Percentiles rank a stretch among this genome's conserved stretches.
Conservation (phyloP, 1,140 invertebrate species). For the Sitobion miscanthi region DNA sequence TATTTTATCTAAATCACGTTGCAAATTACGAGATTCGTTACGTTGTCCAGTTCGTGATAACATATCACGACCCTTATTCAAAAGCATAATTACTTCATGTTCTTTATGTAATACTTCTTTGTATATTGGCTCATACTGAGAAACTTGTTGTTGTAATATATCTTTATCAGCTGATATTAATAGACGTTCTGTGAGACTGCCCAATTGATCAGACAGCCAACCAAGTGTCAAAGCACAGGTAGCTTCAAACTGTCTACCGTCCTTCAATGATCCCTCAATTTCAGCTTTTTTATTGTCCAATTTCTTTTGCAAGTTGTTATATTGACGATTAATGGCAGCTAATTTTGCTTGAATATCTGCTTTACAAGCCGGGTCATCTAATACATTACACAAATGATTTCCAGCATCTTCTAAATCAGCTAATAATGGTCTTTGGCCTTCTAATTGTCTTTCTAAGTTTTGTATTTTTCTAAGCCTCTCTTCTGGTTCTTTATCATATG, state of each 20-base stretch:
- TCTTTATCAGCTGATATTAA: conserved; percentile 85
- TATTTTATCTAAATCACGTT: conserved; percentile 82
- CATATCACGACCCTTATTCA: conserved; percentile 87
- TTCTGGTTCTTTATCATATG: conserved; percentile 82
- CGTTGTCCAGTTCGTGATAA: conserved; percentile 66
- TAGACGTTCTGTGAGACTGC: conserved; percentile 76
- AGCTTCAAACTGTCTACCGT: conserved; percentile 85
- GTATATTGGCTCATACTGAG: conserved; percentile 87
- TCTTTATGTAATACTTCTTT: conserved; percentile 87
- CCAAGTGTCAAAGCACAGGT: conserved; percentile 84
- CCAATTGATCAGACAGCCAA: conserved; percentile 83
- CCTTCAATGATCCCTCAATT: conserved; percentile 79
- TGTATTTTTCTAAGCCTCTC: conserved; percentile 84
- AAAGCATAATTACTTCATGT: conserved; percentile 91
- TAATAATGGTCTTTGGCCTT: conserved; percentile 83
- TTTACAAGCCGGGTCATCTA: conserved; percentile 88
- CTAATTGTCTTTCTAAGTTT: conserved; percentile 85
- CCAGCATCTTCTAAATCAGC: conserved; percentile 88
- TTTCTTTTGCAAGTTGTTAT: conserved; percentile 85
- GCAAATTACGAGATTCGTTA: conserved; percentile 66
- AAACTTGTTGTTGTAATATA: conserved; percentile 83
- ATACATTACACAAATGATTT: conserved; percentile 81
- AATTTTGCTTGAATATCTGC: conserved; percentile 91
- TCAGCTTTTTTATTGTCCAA: conserved; percentile 88
- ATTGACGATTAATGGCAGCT: conserved; percentile 79